phyloP scores from a whole-genome alignment of 2,113 vertebrate species.

The Aphelocoma coerulescens region DNA sequence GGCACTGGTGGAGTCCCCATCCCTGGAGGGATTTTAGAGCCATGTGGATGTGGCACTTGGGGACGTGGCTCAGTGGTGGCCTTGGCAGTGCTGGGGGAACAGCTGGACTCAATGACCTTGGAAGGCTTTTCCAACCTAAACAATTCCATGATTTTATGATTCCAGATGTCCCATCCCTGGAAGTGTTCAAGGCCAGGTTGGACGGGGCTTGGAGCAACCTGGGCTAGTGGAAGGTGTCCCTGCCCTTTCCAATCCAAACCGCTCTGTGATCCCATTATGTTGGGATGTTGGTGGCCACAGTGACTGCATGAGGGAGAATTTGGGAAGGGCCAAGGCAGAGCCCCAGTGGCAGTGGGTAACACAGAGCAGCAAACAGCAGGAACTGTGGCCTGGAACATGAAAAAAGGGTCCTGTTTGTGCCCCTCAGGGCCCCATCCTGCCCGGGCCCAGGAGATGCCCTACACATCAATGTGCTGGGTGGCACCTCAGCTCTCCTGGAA shows the following conservation, averaged over 20 bases:
- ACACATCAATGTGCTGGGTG: not conserved
- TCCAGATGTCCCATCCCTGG: not conserved
- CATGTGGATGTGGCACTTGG: not conserved
- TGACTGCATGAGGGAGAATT: not conserved
- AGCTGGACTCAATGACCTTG: rapidly evolving
- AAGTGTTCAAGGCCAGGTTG: not conserved
- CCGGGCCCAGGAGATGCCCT: not conserved
- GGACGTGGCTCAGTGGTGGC: not conserved
- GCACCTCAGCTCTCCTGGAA: not conserved
- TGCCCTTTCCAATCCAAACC: not conserved
- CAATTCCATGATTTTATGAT: not conserved
- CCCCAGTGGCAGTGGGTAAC: not conserved
- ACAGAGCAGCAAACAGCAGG: not conserved
- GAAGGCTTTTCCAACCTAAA: not conserved
- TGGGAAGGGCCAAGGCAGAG: not conserved
- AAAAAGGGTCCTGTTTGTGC: not conserved
- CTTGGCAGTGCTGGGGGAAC: not conserved
- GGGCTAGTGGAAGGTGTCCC: not conserved
- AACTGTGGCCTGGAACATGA: not conserved
- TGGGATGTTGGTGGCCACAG: not conserved
- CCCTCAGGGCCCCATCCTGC: not conserved
- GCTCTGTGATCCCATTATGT: not conserved
- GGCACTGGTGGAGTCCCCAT: not conserved
- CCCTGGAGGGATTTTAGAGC: not conserved
- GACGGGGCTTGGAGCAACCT: not conserved